Conservation (phyloP, 1,140 invertebrate species). For the Drosophila pachea region DNA sequence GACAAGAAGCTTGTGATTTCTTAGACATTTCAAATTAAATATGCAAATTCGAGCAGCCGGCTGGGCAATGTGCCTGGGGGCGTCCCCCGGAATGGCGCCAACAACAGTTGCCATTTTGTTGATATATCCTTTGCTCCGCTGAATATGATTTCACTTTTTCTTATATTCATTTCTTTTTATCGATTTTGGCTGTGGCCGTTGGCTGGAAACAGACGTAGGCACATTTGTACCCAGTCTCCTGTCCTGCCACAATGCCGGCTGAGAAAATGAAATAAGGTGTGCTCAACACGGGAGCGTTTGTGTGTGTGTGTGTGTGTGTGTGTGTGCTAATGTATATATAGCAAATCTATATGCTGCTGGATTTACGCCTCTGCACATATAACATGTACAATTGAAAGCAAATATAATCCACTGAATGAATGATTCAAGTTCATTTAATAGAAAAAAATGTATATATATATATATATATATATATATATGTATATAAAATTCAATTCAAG, state of each 20-base stretch:
- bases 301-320: neutral
- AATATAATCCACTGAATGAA: neutral
- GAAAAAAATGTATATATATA: too few species aligned
- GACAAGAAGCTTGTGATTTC: slow-evolving; percentile 23
- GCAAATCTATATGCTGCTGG: neutral
- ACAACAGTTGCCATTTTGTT: slow-evolving; percentile 34
- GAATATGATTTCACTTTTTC: slow-evolving; percentile 39
- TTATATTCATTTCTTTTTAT: slow-evolving; percentile 25
- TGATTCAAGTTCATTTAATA: too few species aligned
- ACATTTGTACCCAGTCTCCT: slow-evolving; percentile 1
- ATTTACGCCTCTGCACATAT: too few species aligned
- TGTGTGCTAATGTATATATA: neutral
- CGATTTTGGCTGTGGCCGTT: slow-evolving; percentile 31
- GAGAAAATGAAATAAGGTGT: slow-evolving; percentile 34
- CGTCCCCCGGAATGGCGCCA: slow-evolving; percentile 21
- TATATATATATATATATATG: too few species aligned
- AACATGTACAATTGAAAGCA: slow-evolving; percentile 16
- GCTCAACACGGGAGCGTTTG: slow-evolving; percentile 1
- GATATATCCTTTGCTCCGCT: slow-evolving; percentile 35
- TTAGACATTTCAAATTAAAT: slow-evolving; percentile 43
- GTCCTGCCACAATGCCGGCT: slow-evolving; percentile 2
- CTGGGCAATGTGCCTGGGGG: neutral
- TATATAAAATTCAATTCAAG: too few species aligned
- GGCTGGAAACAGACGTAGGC: slow-evolving; percentile 10
- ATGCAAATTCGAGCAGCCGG: slow-evolving; percentile 37